Percentiles rank a stretch among this genome's conserved stretches.
Evolutionary conservation across 37 sponge, comb jelly and placozoan species (phyloP).

Genomic region (Bolinopsis microptera): DNA sequence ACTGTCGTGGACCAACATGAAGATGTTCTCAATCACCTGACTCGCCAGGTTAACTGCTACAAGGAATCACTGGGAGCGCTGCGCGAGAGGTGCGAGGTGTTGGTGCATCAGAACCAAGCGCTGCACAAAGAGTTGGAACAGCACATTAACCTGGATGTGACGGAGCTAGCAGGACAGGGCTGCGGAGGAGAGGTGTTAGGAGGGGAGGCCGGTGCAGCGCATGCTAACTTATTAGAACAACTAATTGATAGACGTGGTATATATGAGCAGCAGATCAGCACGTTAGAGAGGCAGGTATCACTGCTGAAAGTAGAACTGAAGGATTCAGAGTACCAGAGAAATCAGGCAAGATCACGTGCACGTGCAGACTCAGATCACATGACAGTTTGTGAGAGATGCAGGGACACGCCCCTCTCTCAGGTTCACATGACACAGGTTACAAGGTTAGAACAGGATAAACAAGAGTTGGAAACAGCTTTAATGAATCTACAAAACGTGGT

Average conservation of each 20-base stretch:
- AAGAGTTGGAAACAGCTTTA: constrained; percentile 57
- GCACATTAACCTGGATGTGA: constrained; percentile 62
- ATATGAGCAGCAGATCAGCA: constrained; percentile 51
- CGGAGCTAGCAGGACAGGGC: neutral
- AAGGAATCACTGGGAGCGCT: constrained; percentile 41
- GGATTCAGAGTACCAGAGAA: neutral
- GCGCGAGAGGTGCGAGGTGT: constrained; percentile 35
- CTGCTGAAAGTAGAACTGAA: constrained; percentile 16
- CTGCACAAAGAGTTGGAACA: constrained; percentile 55
- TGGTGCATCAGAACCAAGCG: constrained; percentile 61
- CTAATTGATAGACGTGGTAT: constrained; percentile 10
- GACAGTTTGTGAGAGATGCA: neutral
- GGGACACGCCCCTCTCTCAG: neutral
- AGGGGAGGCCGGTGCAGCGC: constrained; percentile 35
- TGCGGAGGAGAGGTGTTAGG: constrained; percentile 7
- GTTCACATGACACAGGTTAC: neutral
- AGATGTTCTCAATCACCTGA: constrained; percentile 15
- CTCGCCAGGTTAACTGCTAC: constrained; percentile 31
- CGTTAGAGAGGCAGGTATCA: constrained; percentile 32
- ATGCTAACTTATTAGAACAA: constrained; percentile 8
- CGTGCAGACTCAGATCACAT: neutral
- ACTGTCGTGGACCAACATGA: constrained; percentile 57
- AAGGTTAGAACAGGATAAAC: constrained; percentile 27
- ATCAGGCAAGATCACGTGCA: neutral
- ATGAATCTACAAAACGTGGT: constrained; percentile 31